These are phyloP conservation scores for Lepidocyrtoides sp. DNA, from an alignment of 2,888 invertebrate genomes.

Conservation along the genomic window DNA sequence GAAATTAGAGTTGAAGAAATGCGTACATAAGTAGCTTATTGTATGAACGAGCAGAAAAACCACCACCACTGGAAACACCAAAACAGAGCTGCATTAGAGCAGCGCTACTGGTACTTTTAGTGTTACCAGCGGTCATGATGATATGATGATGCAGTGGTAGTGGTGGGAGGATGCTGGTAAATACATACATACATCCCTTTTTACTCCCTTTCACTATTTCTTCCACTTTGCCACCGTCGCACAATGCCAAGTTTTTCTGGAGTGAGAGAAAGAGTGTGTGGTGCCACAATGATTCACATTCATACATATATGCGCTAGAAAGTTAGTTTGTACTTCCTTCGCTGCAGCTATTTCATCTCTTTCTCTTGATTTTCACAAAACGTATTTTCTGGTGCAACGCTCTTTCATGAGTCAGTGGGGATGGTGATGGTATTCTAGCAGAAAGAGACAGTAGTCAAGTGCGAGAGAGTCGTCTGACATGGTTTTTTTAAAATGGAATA, in stretches of 20 bases:
- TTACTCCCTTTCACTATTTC: constrained; percentile 31
- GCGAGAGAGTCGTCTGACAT: background rate
- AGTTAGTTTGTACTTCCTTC: no score
- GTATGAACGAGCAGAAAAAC: background rate
- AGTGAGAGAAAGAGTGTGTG: no score
- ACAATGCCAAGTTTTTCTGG: constrained; percentile 55
- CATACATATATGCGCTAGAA: no score
- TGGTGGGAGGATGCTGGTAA: constrained; percentile 24
- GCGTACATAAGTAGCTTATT: constrained; percentile 68
- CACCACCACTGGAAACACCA: background rate
- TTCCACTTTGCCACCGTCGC: constrained; percentile 69
- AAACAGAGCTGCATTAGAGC: constrained; percentile 7
- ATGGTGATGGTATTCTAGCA: constrained; percentile 23
- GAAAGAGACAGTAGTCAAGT: background rate
- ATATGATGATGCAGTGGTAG: background rate
- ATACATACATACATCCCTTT: no score
- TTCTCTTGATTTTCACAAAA: constrained; percentile 57
- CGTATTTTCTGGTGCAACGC: constrained; percentile 67
- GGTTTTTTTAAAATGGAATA: no score
- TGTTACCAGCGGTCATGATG: background rate
- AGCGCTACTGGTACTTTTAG: background rate
- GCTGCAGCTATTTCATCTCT: background rate
- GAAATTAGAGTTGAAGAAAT: constrained; percentile 42
- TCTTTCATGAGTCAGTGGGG: constrained; percentile 70
- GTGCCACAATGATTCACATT: no score